Evolutionary conservation across 2,797 vertebrate species (phyloP), one percentile per base, ranked within the genome.

Genomic region (Rachycentron canadum): DNA sequence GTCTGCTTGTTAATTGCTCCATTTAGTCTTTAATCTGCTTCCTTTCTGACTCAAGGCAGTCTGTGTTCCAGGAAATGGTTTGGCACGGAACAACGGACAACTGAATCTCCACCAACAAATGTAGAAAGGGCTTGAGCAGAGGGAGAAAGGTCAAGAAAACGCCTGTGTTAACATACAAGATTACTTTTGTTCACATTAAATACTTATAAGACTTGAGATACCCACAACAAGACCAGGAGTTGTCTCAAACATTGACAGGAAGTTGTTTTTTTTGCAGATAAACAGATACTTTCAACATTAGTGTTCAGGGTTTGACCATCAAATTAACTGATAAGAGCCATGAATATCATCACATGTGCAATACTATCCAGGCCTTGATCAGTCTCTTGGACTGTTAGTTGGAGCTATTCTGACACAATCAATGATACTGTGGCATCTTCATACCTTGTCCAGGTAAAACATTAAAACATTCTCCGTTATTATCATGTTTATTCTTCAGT

Each of bases 21-120:
- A 85, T 88, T 86, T 86, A 85, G 81, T 80, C 77, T 74, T 79
- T 84, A 71, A 86, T 85, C 64, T 68, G 62, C 78, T 89, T 91
- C 86, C 73, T 86, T 60, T 81, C 55, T 32, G 73, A 71, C 67
- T 79, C 40, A 26, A 69, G 57, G 77, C 65, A 3, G 49, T 63
- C 64, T 36, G 10, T 57, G 68, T 81, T 89, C 76, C 81, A 88
- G 90, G 86, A 91, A 90, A 88, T 45, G 28, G 32, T 82, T 70
- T 59, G 62, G 53, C 41, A 41, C 65, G 55, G 34, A 80, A 79
- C 41, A 81, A 75, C 36, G 26, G 68, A 78, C 26, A 26, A 53
- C 19, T 40, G 25, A 75, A 45, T 14, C 58, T 47, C 36, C 30
- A 62, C 30, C 16, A 26, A 30, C 13, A 38, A 43, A 76, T 45